Base-by-base conservation (phyloP, 2,888 invertebrate species). In the Malthinus flaveolus region DNA sequence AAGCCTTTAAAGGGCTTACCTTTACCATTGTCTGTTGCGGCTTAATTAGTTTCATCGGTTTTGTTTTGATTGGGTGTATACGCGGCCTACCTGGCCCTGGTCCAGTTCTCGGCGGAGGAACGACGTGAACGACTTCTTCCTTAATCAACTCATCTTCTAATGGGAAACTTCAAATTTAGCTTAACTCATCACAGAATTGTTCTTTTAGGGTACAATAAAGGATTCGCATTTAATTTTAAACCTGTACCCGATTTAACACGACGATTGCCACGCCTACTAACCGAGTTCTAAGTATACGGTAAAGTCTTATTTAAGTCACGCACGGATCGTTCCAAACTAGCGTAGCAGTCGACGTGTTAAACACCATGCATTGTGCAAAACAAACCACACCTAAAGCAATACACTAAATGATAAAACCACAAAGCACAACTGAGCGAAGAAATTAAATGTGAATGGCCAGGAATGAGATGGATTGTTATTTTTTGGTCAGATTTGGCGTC, bases 71-170 rank as follows among this genome's bases (percentile, higher is more conserved):
- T 7, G 78, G 77, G 66, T 76, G 77, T 61, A 76, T 71, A 59
- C 75, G 68, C 8, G 78, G 77, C 69, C 76, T 72, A 65, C 77
- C 76, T 51, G 77, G 78, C 66, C 71, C 76, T 61, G 65, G 68
- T 63, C 61, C 67, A 55, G 63, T 62, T 64, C 66, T 64, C 56
- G 70, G 55, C 36, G 68, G 37, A 32, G 67, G 54, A 13, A 64
- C 53, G n/a, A n/a, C n/a, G n/a, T n/a, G n/a, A n/a, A n/a, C n/a
- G 5, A 67, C 59, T 60, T 70, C 71, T 65, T 73, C 72, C 54
- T 68, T 66, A 59, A 64, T 56, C 49, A 61, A 52, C 46, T 71
- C 70, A 59, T 73, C 73, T 67, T 69, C 73, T 73, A 67, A 66
- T 71, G 60, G 71, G 62, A 72, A 71, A 71, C 71, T 70, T 61